Evolutionary conservation across 2,113 vertebrate species (phyloP), one percentile per base, ranked within the genome.

Genomic region (Pantherophis guttatus): DNA sequence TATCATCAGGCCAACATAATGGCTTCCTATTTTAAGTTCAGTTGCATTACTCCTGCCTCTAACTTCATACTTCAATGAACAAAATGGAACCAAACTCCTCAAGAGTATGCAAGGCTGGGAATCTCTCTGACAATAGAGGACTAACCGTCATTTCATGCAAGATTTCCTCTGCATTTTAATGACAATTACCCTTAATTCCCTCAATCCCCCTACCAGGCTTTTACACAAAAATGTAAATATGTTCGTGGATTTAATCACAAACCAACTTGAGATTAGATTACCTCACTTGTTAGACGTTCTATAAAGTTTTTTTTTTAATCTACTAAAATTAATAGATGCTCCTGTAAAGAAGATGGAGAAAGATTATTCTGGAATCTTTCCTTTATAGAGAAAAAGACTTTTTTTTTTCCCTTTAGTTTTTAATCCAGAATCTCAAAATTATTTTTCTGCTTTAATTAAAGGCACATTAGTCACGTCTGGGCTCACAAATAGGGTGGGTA

Each of bases 91-190:
- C 91, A 87, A 93, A 21, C 94, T 87, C 92, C 26, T 89, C 87
- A 91, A 94, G 87, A 59, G 52, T 94, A 89, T 93, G 94, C 92
- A 94, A 52, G 57, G 88, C 85, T 4, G n/a, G 50, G 86, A 90
- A 53, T 52, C 90, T 81, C 89, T 92, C 86, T 62, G 91, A 98
- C 97, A 98, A 98, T 95, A 58, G 92, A 93, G 95, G 93, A 65
- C 95, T 94, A 96, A 98, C 92, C 87, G 97, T 95, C 96, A 98
- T 98, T 98, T 98, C 97, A 98, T 97, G 97, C 97, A 97, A 97
- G 96, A 95, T 97, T 97, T 97, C 94, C 96, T 94, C 96, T 0
- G 29, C 95, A 94, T 96, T 97, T 95, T 96, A 96, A 95, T 95
- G 94, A 95, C 96, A 98, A 98, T 97, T 96, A 92, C 85, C 57